Percentiles rank a stretch among this genome's conserved stretches.
These are phyloP conservation scores for Onthophagus sagittarius DNA, from an alignment of 2,888 invertebrate genomes.

Conservation along the genomic window DNA sequence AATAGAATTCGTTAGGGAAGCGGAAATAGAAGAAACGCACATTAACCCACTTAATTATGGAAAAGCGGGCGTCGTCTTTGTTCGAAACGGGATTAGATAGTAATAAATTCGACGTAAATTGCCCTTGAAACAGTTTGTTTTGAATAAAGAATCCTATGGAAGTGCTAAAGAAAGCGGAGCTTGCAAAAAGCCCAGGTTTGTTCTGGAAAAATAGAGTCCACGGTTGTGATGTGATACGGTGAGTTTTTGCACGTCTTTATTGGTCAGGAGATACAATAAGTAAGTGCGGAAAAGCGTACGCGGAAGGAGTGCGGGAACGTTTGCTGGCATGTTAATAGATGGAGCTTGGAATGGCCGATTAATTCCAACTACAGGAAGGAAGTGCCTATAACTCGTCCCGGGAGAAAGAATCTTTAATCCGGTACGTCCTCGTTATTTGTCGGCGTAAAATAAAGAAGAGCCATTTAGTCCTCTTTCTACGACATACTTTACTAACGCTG, in stretches of 20 bases:
- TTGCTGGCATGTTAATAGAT: slow-evolving; percentile 34
- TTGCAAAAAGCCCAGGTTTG: background rate
- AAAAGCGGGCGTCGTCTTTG: background rate
- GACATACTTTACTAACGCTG: slow-evolving; percentile 33
- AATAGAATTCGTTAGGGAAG: background rate
- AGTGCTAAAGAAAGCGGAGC: background rate
- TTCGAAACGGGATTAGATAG: slow-evolving; percentile 15
- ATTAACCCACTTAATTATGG: slow-evolving; percentile 22
- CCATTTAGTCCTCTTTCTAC: slow-evolving; percentile 32
- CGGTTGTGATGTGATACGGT: background rate
- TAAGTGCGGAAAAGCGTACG: slow-evolving; percentile 2
- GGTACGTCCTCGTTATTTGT: slow-evolving; percentile 36
- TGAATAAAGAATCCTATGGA: slow-evolving; percentile 16
- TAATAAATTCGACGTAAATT: slow-evolving; percentile 24
- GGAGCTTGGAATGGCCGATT: slow-evolving; percentile 37
- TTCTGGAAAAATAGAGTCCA: background rate
- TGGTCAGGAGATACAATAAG: background rate
- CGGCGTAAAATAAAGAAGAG: slow-evolving; percentile 33
- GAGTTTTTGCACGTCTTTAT: background rate
- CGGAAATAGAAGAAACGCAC: slow-evolving; percentile 12
- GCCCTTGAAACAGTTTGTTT: slow-evolving; percentile 18
- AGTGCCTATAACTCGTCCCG: slow-evolving; percentile 39
- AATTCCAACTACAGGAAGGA: slow-evolving; percentile 37
- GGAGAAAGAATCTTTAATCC: slow-evolving; percentile 39
- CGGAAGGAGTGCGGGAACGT: slow-evolving; percentile 17